Evolutionary conservation across 2,113 vertebrate species (phyloP), one percentile per base, ranked within the genome.

Genomic region (Neolamprologus toae): DNA sequence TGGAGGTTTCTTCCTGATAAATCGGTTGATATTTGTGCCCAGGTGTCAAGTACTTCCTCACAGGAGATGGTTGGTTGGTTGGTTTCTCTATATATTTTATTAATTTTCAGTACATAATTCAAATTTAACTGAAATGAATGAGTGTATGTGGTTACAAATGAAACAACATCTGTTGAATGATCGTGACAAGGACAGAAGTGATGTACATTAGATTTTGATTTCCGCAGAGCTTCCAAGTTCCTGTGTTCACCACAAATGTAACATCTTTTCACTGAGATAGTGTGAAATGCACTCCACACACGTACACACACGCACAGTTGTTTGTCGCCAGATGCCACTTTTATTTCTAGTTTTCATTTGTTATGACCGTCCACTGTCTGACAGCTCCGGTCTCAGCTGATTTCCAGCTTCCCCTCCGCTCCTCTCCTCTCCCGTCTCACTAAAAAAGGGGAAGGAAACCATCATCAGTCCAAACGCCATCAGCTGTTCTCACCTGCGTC

Each of bases 221-320:
- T 5, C 6, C 16, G 1, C 42, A 49, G 23, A 4, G 71, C 23
- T 47, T 28, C 71, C 71, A 76, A 1, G 42, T 49, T 31, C 1
- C 71, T 76, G 23, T 49, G 71, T 49, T 47, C 42, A 1, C 1
- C 40, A 12, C 71, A 31, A 76, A 49, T 31, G 14, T 76, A 47
- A 19, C 42, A 19, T 0, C 0, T 49, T 76, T 47, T 76, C 40
- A 49, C 23, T 76, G 71, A 47, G 23, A 28, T 17, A 76, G 71
- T 45, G 42, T 45, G 13, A 45, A 45, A 45, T 16, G 42, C 6
- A 45, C 42, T 45, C 0, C 0, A 45, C 42, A 45, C 42, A 45
- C 0, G 13, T 45, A 45, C 42, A 12, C 0, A 40, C 37, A 40
- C 11, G 0, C 0, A 40, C 0, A 42, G 42, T 45, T 45, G 13